phyloP scores from a whole-genome alignment of 1,140 invertebrate species.

The Zelostemma sp. region DNA sequence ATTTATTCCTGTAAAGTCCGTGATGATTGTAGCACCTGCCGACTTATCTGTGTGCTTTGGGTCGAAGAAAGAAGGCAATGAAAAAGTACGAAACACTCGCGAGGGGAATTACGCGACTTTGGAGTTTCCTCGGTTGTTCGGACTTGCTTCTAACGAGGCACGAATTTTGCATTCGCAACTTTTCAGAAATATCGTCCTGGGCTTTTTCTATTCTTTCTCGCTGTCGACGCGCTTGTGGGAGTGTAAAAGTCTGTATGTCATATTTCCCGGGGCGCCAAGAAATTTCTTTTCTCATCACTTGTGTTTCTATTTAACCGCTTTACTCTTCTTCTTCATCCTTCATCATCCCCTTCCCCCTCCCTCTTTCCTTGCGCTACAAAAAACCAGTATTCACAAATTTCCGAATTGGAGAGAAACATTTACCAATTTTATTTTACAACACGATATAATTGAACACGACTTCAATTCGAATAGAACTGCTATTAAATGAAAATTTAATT shows the following conservation, averaged over 20 bases:
- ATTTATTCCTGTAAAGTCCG: neutral
- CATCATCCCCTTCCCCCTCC: slow-evolving; percentile 3
- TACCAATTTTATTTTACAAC: no score
- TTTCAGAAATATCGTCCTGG: slow-evolving; percentile 30
- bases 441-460: no score
- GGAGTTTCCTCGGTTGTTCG: slow-evolving; percentile 5
- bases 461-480: no score
- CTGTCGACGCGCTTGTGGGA: slow-evolving; percentile 11
- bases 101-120: slow-evolving; percentile 16
- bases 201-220: slow-evolving; percentile 14
- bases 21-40: neutral
- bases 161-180: slow-evolving; percentile 27
- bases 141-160: slow-evolving; percentile 19
- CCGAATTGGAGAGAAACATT: no score
- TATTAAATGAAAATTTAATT: no score
- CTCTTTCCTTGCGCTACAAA: no score
- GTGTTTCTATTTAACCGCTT: slow-evolving; percentile 22
- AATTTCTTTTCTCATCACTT: slow-evolving; percentile 9
- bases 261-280: slow-evolving; percentile 20
- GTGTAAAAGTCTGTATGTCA: slow-evolving; percentile 27
- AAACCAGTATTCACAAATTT: no score
- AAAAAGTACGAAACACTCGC: slow-evolving; percentile 7
- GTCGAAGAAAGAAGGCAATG: neutral
- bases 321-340: slow-evolving; percentile 8
- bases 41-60: slow-evolving; percentile 4